These are phyloP conservation scores for Chloroclysta siterata DNA, from an alignment of 2,888 invertebrate genomes.

Conservation along the genomic window DNA sequence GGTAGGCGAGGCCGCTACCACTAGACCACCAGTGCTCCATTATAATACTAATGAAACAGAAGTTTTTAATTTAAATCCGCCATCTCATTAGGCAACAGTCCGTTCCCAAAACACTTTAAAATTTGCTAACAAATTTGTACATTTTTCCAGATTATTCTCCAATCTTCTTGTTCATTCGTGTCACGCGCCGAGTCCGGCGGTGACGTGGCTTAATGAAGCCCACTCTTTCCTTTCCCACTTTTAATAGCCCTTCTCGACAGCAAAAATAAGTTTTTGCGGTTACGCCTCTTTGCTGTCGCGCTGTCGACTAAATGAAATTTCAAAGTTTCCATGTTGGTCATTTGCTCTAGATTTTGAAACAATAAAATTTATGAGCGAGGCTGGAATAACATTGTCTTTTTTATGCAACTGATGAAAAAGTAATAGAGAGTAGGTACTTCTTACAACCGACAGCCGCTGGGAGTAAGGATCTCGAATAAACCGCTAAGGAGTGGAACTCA, in stretches of 20 bases:
- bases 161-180: conserved; percentile 43
- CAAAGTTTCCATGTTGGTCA: conserved; percentile 12
- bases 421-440: neutral
- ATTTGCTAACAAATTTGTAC: neutral
- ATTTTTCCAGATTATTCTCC: conserved; percentile 28
- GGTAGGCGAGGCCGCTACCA: too few species aligned
- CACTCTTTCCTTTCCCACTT: conserved; percentile 46
- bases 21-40: too few species aligned
- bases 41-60: neutral
- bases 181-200: conserved; percentile 47
- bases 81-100: neutral
- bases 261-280: conserved; percentile 48
- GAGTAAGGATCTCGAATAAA: too few species aligned
- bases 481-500: too few species aligned
- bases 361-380: neutral
- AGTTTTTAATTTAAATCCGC: neutral
- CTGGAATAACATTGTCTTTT: neutral
- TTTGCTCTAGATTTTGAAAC: conserved; percentile 3
- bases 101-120: neutral
- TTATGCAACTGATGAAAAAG: neutral
- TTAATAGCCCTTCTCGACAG: conserved; percentile 50
- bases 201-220: conserved; percentile 57
- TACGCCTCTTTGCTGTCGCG: conserved; percentile 31
- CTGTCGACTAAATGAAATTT: conserved; percentile 27
- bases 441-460: too few species aligned